Evolutionary conservation across 2,797 vertebrate species (phyloP).

Genomic region (Scolopax rusticola): DNA sequence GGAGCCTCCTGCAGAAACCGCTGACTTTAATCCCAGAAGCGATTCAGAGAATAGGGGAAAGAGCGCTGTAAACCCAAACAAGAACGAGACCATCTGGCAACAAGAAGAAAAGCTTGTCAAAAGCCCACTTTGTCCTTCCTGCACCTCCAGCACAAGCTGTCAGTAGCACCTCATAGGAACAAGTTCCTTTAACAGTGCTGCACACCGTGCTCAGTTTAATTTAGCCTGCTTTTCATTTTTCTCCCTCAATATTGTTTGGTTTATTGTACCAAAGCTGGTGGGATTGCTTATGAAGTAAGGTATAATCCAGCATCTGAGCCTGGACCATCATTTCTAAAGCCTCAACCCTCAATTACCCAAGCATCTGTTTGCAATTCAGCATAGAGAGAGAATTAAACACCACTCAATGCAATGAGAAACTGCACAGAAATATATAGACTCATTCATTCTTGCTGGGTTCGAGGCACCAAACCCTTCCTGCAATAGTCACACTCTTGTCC

Average conservation of each 20-base stretch:
- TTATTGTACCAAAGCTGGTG: background rate
- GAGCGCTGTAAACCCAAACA: background rate
- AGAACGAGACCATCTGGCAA: conserved; percentile 4
- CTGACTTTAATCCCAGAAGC: background rate
- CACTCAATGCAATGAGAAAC: background rate
- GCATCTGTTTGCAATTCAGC: conserved; percentile 14
- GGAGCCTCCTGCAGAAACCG: background rate
- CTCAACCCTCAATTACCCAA: background rate
- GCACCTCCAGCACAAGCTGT: conserved; percentile 15
- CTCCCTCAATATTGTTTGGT: background rate
- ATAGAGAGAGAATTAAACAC: background rate
- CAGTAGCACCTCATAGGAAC: background rate
- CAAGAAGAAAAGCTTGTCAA: background rate
- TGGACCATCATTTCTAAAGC: background rate
- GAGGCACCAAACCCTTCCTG: background rate
- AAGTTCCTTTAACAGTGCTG: background rate
- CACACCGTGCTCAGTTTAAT: background rate
- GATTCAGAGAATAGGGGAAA: background rate
- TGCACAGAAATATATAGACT: background rate
- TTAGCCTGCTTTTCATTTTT: background rate
- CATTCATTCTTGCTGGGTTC: background rate
- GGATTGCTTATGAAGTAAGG: background rate
- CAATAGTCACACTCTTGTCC: background rate
- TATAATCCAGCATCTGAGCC: background rate
- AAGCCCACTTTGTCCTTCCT: conserved; percentile 10